Evolutionary conservation across 2,888 invertebrate species (phyloP).

Genomic region (Mythimna impura): DNA sequence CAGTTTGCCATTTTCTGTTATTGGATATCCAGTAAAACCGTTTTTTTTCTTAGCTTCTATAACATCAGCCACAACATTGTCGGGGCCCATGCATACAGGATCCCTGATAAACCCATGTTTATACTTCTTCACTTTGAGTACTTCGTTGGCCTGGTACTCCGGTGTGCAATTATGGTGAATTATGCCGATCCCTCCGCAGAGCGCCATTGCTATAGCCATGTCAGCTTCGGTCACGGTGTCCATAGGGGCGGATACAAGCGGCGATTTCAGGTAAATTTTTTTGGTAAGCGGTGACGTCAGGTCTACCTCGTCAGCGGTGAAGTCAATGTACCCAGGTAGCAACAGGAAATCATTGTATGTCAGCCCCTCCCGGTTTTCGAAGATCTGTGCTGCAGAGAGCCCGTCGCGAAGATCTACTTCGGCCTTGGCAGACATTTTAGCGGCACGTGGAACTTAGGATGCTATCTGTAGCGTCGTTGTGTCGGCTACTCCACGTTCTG

Average conservation of each 20-base stretch:
- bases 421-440: slow-evolving; percentile 77
- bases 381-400: slow-evolving; percentile 95
- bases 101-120: slow-evolving; percentile 99
- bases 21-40: slow-evolving; percentile 99
- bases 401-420: slow-evolving; percentile 93
- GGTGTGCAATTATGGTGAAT: slow-evolving; percentile 99
- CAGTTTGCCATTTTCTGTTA: slow-evolving; percentile 98
- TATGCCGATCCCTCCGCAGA: slow-evolving; percentile 99
- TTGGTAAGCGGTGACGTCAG: slow-evolving; percentile 97
- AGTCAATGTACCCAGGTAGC: slow-evolving; percentile 99
- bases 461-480: slow-evolving; percentile 34
- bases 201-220: slow-evolving; percentile 99
- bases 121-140: slow-evolving; percentile 99
- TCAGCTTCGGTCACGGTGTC: slow-evolving; percentile 99
- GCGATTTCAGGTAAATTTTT: slow-evolving; percentile 96
- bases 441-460: slow-evolving; percentile 58
- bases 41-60: slow-evolving; percentile 96
- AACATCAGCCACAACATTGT: slow-evolving; percentile 97
- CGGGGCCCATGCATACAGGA: slow-evolving; percentile 98
- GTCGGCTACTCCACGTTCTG: slow-evolving; percentile 64
- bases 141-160: slow-evolving; percentile 98
- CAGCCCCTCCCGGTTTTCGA: slow-evolving; percentile 95
- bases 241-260: slow-evolving; percentile 99
- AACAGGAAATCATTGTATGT: slow-evolving; percentile 99
- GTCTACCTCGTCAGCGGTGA: slow-evolving; percentile 97